phyloP scores from a whole-genome alignment of 64 coral and sea anemone genomes.

The Hydrozoanthus tunicans region DNA sequence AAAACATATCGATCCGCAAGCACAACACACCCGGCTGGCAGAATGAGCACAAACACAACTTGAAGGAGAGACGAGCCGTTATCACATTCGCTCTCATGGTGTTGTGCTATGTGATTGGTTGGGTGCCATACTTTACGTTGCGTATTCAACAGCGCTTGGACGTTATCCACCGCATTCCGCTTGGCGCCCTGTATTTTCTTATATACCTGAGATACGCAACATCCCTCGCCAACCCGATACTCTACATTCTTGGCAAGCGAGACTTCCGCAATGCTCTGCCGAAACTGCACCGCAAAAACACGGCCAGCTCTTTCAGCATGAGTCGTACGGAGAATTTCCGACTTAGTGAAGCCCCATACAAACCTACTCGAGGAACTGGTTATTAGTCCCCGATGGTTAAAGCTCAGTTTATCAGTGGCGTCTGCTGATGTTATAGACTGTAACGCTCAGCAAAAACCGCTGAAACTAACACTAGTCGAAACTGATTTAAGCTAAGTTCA shows the following conservation, averaged over 20 bases:
- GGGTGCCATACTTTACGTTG: conserved; percentile 39
- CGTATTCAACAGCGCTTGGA: conserved; percentile 23
- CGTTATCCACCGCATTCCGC: neutral
- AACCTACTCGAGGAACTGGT: too few relatives aligned
- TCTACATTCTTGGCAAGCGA: conserved; percentile 49
- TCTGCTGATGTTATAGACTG: neutral
- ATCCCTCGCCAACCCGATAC: conserved; percentile 27
- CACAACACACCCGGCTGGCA: conserved; percentile 21
- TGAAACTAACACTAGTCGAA: too few relatives aligned
- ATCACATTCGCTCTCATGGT: conserved; percentile 37
- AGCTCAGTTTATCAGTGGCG: neutral
- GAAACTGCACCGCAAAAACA: neutral
- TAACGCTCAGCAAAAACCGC: too few relatives aligned
- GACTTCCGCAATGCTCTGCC: conserved; percentile 41
- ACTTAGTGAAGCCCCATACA: neutral
- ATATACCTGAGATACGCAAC: conserved; percentile 34
- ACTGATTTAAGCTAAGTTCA: too few relatives aligned
- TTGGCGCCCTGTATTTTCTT: neutral
- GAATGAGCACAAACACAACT: neutral
- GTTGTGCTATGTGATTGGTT: conserved; percentile 13
- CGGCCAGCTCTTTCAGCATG: neutral
- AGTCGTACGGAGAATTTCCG: conserved; percentile 34
- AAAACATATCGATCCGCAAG: neutral
- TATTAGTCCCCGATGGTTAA: too few relatives aligned
- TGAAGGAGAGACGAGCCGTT: neutral